phyloP scores from a whole-genome alignment of 2,113 vertebrate genomes.

The Egretta garzetta region DNA sequence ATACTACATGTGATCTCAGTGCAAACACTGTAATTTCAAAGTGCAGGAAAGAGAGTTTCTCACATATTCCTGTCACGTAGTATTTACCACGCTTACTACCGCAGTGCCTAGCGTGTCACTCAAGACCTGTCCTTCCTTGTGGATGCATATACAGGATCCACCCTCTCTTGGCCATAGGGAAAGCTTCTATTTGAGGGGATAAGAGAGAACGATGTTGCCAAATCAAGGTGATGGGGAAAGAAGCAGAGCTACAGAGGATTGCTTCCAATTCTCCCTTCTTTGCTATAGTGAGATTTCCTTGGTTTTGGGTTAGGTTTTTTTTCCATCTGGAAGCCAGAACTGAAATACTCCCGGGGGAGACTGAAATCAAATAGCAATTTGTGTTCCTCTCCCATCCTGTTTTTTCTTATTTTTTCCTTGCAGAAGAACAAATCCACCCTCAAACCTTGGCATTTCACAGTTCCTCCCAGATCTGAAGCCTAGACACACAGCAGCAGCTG shows the following conservation, averaged over 20 bases:
- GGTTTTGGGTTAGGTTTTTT: background rate
- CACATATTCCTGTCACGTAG: background rate
- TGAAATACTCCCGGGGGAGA: constrained; percentile 5
- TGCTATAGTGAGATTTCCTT: background rate
- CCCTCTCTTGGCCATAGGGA: background rate
- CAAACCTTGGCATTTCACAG: constrained; percentile 13
- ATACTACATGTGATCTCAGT: background rate
- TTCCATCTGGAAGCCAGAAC: background rate
- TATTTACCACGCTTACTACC: background rate
- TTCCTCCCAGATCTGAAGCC: background rate
- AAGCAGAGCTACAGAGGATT: background rate
- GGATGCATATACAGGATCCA: background rate
- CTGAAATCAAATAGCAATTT: constrained; percentile 35
- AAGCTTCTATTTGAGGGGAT: background rate
- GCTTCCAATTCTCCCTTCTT: background rate
- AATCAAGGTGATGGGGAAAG: background rate
- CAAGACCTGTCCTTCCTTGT: background rate
- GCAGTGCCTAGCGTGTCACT: background rate
- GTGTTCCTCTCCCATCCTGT: constrained; percentile 19
- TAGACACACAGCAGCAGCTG: constrained; percentile 25
- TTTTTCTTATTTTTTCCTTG: constrained; percentile 33
- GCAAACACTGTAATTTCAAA: constrained; percentile 14
- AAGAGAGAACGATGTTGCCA: background rate
- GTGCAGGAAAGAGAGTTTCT: background rate
- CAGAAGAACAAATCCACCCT: constrained; percentile 36